These are phyloP conservation scores for Elachura formosa DNA, from an alignment of 2,113 vertebrate genomes.

Conservation along the genomic window DNA sequence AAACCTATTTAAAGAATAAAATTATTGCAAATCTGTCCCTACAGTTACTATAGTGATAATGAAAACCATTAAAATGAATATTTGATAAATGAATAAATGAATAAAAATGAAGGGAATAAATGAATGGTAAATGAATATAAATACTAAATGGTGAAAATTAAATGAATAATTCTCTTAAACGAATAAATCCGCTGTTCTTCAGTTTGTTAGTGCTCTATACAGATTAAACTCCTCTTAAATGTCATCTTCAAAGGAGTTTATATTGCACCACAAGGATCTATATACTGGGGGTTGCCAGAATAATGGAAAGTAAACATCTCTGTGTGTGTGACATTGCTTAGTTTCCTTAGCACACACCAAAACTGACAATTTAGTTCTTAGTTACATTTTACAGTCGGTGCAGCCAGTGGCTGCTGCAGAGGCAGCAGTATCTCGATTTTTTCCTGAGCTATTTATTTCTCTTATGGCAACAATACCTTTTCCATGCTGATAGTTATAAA, in stretches of 20 bases:
- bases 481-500: not conserved
- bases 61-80: constrained; percentile 75
- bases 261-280: not conserved
- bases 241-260: constrained; percentile 37
- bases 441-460: not conserved
- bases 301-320: constrained; percentile 35
- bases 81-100: constrained; percentile 77
- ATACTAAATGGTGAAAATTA: constrained; percentile 72
- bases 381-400: not conserved
- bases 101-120: constrained; percentile 76
- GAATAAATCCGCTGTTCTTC: constrained; percentile 57
- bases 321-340: not conserved
- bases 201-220: constrained; percentile 45
- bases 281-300: not conserved
- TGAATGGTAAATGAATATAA: constrained; percentile 70
- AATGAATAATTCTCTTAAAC: constrained; percentile 76
- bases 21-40: constrained; percentile 52
- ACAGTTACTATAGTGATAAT: constrained; percentile 65
- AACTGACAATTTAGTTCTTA: not conserved
- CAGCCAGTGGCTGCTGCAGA: not conserved
- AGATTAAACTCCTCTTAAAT: constrained; percentile 43
- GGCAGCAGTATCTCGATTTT: not conserved
- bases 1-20: constrained; percentile 66
- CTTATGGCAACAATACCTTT: not conserved
- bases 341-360: not conserved